Evolutionary conservation across 2,113 vertebrate genomes (phyloP), one percentile per base, ranked within the genome.

Genomic region (Boleophthalmus pectinirostris): DNA sequence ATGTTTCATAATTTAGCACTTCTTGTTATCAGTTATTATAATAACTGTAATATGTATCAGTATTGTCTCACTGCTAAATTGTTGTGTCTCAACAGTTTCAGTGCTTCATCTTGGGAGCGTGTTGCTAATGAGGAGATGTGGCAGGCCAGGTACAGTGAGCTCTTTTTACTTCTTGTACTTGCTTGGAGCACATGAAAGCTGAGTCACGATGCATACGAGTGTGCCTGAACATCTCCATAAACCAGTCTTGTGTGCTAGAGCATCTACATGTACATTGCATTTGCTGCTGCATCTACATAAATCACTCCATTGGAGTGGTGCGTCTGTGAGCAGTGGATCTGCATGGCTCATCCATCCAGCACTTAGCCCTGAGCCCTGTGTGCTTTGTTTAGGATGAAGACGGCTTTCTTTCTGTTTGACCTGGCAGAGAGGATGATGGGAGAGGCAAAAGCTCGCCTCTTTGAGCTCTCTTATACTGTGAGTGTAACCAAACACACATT

Each of bases 121-220:
- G 95, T 99, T 1, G 97, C 96, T 86, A 98, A 98, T 11, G 97
- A 98, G 88, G 98, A 99, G 90, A 99, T 99, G 97, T 99, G 98
- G 98, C 97, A 99, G 92, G 96, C 97, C 89, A 97, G 97, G 97
- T 98, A 82, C 61, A n/a, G 75, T 68, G 45, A 21, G 47, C 38
- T 9, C 35, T 29, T 23, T 1, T 61, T 65, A 70, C 64, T 20
- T 74, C 56, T 67, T 82, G 69, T 65, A 72, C 58, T 43, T 63
- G 60, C 60, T 20, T 38, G 20, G 45, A 78, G 70, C 74, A 80
- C 68, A 87, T 72, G 78, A 80, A 85, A 74, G 83, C 80, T 88
- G 87, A 29, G 86, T 89, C 83, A 87, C 80, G 65, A 82, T 75
- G 80, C 82, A 79, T 76, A 76, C 81, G 53, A 67, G 38, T 70